Evolutionary conservation across 2,113 vertebrate genomes (phyloP).

Genomic region (Dasypus novemcinctus): DNA sequence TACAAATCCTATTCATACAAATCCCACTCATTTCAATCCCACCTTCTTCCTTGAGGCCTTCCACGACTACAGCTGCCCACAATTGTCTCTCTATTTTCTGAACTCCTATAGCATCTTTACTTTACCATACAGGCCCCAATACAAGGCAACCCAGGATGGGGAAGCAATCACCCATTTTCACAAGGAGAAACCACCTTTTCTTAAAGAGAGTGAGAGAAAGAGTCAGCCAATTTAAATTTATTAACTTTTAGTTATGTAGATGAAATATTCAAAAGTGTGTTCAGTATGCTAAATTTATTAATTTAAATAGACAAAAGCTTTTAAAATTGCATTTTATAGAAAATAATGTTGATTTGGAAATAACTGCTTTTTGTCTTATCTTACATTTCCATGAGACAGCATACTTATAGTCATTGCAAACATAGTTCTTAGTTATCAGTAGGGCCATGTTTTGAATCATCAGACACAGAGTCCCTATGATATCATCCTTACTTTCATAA

Average conservation of each 20-base stretch:
- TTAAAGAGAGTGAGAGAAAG: not conserved
- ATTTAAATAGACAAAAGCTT: not conserved
- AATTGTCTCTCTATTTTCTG: not conserved
- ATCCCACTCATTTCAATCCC: not conserved
- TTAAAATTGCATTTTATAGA: not conserved
- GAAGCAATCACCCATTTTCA: not conserved
- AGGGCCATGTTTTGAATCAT: not conserved
- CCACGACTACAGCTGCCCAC: fast-evolving
- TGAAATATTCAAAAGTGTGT: not conserved
- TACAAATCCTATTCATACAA: not conserved
- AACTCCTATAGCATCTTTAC: not conserved
- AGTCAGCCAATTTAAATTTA: not conserved
- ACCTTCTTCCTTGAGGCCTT: not conserved
- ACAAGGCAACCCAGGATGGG: not conserved
- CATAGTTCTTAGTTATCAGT: conserved; percentile 12
- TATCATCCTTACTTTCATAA: conserved; percentile 9
- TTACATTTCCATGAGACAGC: not conserved
- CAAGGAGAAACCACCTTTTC: not conserved
- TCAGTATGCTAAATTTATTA: not conserved
- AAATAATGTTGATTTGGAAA: conserved; percentile 28
- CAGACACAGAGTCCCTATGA: not conserved
- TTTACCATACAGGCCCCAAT: not conserved
- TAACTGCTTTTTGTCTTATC: not conserved
- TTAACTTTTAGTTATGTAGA: not conserved
- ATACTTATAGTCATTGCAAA: not conserved